A percentile compares a stretch with the other conserved stretches of the same genome.
Conservation (phyloP, 2,113 vertebrate genomes). For the Zosterops hypoxanthus region DNA sequence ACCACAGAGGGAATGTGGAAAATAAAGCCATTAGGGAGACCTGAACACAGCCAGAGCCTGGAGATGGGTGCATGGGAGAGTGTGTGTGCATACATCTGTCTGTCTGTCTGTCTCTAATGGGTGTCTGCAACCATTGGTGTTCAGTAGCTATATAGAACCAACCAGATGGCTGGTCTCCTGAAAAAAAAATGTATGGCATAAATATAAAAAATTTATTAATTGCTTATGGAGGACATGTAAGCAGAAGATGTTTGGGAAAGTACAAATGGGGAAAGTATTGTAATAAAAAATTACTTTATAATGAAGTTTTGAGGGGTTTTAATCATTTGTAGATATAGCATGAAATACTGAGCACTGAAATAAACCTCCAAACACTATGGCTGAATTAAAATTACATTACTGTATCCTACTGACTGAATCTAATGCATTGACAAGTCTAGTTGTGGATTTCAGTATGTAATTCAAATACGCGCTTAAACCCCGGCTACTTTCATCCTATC, state of each 20-base stretch:
- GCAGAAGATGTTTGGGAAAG: not conserved
- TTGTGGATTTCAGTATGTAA: not conserved
- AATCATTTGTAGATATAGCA: fast-evolving
- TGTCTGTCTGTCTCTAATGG: not conserved
- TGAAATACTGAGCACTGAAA: not conserved
- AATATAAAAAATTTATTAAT: not conserved
- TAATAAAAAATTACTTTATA: not conserved
- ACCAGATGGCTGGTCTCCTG: not conserved
- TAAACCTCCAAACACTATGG: not conserved
- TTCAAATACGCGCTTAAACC: not conserved
- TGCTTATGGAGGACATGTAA: not conserved
- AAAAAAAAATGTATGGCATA: not conserved
- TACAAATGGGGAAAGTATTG: not conserved
- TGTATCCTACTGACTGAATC: not conserved
- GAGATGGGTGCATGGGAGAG: fast-evolving
- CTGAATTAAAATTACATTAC: not conserved
- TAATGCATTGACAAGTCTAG: not conserved
- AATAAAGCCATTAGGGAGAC: not conserved
- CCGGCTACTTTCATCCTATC: not conserved
- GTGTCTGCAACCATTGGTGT: not conserved
- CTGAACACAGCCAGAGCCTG: not conserved
- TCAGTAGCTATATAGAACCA: not conserved
- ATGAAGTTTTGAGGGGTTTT: fast-evolving
- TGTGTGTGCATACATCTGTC: not conserved
- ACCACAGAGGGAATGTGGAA: not conserved